phyloP scores from a whole-genome alignment of 2,113 vertebrate species.

The Crotalus tigris region DNA sequence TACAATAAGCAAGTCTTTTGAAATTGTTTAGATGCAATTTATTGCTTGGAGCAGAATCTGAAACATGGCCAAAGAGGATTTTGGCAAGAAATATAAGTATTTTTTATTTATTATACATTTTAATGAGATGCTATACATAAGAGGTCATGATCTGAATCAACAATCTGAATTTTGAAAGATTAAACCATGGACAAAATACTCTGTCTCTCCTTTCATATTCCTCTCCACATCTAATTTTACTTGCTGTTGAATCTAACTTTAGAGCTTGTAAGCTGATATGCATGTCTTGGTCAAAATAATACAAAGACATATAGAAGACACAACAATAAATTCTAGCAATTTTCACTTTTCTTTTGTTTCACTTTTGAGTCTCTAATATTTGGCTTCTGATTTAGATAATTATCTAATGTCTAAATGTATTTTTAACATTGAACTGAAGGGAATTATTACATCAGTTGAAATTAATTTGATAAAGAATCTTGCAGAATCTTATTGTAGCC shows the following conservation, averaged over 20 bases:
- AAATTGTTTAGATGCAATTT: neutral
- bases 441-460: conserved; percentile 35
- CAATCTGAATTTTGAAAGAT: neutral
- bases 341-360: conserved; percentile 17
- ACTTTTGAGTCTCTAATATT: neutral
- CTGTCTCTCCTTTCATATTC: neutral
- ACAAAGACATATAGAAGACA: conserved; percentile 9
- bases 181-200: neutral
- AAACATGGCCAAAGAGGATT: neutral
- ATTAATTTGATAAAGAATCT: conserved; percentile 19
- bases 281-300: neutral
- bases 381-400: conserved; percentile 5
- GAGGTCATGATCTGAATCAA: neutral
- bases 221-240: neutral
- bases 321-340: neutral
- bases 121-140: neutral
- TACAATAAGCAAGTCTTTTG: neutral
- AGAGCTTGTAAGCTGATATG: neutral
- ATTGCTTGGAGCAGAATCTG: neutral
- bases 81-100: neutral
- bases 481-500: conserved; percentile 21
- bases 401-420: conserved; percentile 7
- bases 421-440: conserved; percentile 28
- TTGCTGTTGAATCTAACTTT: neutral
- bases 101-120: neutral